phyloP scores from a whole-genome alignment of 1,140 invertebrate genomes.

The Babylonia areolata region DNA sequence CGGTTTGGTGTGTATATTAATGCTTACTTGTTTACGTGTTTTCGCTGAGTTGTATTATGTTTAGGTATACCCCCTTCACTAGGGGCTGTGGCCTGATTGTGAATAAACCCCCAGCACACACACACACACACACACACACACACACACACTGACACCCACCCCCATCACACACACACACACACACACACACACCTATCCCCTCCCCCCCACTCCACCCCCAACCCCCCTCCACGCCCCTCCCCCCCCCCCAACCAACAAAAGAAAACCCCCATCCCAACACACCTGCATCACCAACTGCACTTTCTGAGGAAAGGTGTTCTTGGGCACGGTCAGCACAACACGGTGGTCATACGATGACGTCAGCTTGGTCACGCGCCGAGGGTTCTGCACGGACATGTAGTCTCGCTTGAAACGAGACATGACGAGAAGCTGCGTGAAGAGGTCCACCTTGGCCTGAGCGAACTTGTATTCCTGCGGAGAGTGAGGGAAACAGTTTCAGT shows the following conservation, averaged over 20 bases:
- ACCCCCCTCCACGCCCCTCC: background rate
- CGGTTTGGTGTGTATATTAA: too few species aligned
- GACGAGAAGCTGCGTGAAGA: conserved; percentile 61
- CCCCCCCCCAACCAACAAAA: background rate
- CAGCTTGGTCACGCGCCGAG: conserved; percentile 59
- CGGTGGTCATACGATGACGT: conserved; percentile 69
- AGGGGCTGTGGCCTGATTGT: too few species aligned
- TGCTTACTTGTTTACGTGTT: too few species aligned
- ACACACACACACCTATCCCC: background rate
- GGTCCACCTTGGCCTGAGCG: conserved; percentile 65
- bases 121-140: background rate
- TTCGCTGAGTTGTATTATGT: too few species aligned
- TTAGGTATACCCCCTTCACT: too few species aligned
- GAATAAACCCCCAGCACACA: too few species aligned
- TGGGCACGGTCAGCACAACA: conserved; percentile 61
- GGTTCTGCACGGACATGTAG: conserved; percentile 56
- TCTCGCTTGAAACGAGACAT: conserved; percentile 71
- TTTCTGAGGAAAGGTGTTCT: conserved; percentile 60
- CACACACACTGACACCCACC: background rate
- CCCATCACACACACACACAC: background rate
- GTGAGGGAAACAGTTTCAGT: background rate
- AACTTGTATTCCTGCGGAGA: conserved; percentile 68
- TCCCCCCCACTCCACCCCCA: background rate
- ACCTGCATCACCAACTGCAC: conserved; percentile 70
- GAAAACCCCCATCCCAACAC: background rate